These are phyloP conservation scores for Cyanoderma ruficeps DNA, from an alignment of 2,113 vertebrate genomes.

Conservation along the genomic window DNA sequence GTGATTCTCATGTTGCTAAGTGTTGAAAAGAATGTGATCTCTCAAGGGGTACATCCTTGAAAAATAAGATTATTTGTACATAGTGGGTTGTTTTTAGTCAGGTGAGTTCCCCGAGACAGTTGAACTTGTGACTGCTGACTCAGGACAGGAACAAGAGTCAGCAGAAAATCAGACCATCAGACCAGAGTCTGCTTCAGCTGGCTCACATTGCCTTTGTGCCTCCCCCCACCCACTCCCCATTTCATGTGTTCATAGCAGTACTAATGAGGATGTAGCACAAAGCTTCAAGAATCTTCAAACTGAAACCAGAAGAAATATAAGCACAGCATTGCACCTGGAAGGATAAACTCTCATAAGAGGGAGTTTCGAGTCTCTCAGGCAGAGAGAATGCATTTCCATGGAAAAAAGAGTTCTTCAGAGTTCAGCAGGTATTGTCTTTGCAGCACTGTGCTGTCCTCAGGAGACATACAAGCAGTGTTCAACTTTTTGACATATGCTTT, in stretches of 20 bases:
- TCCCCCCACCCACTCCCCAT: background rate
- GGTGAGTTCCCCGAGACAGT: background rate
- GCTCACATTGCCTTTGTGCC: background rate
- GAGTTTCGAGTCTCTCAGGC: background rate
- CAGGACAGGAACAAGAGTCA: background rate
- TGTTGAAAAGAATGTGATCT: background rate
- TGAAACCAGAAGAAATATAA: background rate
- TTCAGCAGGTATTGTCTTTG: background rate
- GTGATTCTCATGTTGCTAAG: background rate
- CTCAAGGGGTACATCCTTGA: background rate
- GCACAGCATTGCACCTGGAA: background rate
- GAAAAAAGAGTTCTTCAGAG: background rate
- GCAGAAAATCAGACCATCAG: background rate
- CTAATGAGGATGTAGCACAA: background rate
- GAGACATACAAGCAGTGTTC: background rate
- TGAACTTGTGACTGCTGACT: background rate
- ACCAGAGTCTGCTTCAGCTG: background rate
- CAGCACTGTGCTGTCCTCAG: background rate
- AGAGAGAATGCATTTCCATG: background rate
- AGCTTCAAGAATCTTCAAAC: background rate
- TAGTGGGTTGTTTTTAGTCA: background rate
- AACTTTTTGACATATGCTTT: background rate
- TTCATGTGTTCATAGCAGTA: background rate
- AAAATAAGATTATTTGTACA: background rate
- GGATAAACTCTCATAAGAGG: background rate